These are phyloP conservation scores for Nephrotoma appendiculata DNA, from an alignment of 2,888 invertebrate genomes.

Conservation along the genomic window DNA sequence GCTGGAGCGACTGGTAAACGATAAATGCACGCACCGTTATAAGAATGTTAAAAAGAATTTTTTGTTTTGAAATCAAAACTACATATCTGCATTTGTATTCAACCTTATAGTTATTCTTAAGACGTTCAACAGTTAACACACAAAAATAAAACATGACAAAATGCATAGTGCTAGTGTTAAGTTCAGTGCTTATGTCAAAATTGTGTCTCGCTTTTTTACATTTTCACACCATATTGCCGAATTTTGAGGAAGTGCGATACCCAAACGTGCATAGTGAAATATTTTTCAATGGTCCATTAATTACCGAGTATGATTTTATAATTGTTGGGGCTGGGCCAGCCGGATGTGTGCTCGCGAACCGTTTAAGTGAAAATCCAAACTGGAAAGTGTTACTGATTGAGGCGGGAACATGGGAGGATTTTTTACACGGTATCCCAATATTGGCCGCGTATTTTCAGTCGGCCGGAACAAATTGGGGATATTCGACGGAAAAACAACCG, in stretches of 20 bases:
- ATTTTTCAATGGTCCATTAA: background rate
- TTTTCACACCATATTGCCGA: background rate
- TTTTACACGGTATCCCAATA: slow-evolving; percentile 24
- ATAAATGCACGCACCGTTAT: background rate
- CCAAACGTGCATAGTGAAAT: background rate
- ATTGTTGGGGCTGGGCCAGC: slow-evolving; percentile 76
- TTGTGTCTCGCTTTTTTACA: background rate
- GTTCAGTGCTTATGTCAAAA: background rate
- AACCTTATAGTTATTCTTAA: background rate
- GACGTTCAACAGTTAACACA: background rate
- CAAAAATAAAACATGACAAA: background rate
- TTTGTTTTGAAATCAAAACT: background rate
- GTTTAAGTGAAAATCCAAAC: slow-evolving; percentile 29
- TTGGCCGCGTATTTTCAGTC: slow-evolving; percentile 24
- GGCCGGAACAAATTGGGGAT: slow-evolving; percentile 53
- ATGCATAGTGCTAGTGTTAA: background rate
- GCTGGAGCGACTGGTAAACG: background rate
- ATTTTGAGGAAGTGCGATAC: background rate
- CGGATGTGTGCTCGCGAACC: slow-evolving; percentile 38
- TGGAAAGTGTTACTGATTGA: slow-evolving; percentile 37
- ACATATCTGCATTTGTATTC: background rate
- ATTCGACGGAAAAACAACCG: slow-evolving; percentile 47
- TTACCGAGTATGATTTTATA: slow-evolving; percentile 63
- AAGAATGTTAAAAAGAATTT: background rate
- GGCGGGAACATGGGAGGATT: slow-evolving; percentile 34